Evolutionary conservation across 2,888 invertebrate species (phyloP).

Genomic region (Steinernema scapterisci): DNA sequence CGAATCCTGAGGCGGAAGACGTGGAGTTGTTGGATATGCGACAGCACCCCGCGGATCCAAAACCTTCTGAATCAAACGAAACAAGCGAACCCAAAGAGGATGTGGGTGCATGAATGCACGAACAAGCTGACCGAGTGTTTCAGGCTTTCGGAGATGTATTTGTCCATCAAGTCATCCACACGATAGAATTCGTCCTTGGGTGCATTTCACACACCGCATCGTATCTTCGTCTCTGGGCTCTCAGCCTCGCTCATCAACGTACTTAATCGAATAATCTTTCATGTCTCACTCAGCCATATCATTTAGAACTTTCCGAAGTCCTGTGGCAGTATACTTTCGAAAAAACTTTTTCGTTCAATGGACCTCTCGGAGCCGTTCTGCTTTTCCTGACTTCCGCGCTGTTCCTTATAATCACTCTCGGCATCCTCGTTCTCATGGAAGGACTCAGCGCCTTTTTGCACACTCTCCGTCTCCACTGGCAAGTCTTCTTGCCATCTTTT

Average conservation of each 20-base stretch:
- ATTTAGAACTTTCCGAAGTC: conserved; percentile 1
- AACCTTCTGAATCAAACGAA: background rate
- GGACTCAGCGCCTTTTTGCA: conserved; percentile 8
- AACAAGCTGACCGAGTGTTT: no score
- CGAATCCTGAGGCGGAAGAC: background rate
- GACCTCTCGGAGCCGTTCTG: background rate
- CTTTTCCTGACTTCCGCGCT: background rate
- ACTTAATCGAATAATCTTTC: background rate
- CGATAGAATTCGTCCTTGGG: conserved; percentile 67
- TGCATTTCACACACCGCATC: conserved; percentile 68
- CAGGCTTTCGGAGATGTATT: conserved; percentile 60
- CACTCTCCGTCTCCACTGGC: conserved; percentile 15
- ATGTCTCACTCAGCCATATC: no score
- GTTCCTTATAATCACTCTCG: background rate
- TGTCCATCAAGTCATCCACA: conserved; percentile 67
- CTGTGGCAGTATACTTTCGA: background rate
- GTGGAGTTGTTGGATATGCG: background rate
- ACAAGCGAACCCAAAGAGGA: background rate
- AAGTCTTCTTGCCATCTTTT: background rate
- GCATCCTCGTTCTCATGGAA: background rate
- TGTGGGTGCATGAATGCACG: no score
- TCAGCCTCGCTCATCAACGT: conserved; percentile 66
- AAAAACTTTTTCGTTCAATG: background rate
- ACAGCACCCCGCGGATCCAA: background rate
- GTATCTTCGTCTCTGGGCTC: conserved; percentile 68